Percentiles rank a stretch among this genome's conserved stretches.
Evolutionary conservation across 2,113 vertebrate genomes (phyloP).

Genomic region (Amazona guildingii): DNA sequence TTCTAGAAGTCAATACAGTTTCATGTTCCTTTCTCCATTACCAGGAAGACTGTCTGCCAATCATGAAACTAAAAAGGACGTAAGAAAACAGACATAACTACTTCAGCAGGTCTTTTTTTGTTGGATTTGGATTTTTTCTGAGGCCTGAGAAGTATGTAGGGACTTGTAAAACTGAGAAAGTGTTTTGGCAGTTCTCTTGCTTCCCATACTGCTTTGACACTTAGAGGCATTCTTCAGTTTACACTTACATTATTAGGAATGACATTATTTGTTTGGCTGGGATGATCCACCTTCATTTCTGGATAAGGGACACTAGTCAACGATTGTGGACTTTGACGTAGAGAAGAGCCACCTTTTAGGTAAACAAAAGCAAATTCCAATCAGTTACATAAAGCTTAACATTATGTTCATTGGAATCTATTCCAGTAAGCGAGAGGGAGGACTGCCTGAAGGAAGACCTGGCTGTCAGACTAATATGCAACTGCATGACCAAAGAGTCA

Average conservation of each 20-base stretch:
- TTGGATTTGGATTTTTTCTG: neutral
- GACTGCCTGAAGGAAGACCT: neutral
- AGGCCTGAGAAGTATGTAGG: neutral
- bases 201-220: neutral
- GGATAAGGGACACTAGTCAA: slow-evolving; percentile 58
- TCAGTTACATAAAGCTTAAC: neutral
- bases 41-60: neutral
- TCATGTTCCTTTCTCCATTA: neutral
- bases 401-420: neutral
- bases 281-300: slow-evolving; percentile 74
- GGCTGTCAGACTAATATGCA: neutral
- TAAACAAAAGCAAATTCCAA: slow-evolving; percentile 39
- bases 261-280: slow-evolving; percentile 69
- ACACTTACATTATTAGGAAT: slow-evolving; percentile 75
- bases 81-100: neutral
- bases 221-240: neutral
- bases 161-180: neutral
- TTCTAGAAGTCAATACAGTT: neutral
- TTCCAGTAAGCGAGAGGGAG: neutral
- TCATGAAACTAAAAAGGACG: neutral
- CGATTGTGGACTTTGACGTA: slow-evolving; percentile 33
- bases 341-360: slow-evolving; percentile 47
- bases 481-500: neutral
- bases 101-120: neutral
- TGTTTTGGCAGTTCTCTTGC: neutral